These are phyloP conservation scores for Oxycera nigricornis DNA, from an alignment of 2,888 invertebrate genomes.

Conservation along the genomic window DNA sequence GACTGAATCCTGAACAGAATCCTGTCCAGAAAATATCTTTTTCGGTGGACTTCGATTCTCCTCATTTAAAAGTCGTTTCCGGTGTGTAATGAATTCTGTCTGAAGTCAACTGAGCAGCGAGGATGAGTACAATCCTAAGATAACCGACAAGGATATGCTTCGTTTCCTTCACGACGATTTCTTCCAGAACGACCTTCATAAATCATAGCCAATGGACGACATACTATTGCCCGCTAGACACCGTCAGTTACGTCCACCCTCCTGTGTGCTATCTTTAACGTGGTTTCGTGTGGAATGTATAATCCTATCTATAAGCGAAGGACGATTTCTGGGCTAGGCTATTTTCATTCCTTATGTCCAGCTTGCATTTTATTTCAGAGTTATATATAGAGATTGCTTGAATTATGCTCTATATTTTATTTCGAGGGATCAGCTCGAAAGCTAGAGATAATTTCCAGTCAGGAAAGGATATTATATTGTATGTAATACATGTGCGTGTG, in stretches of 20 bases:
- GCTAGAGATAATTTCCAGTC: slow-evolving; percentile 25
- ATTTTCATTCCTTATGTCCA: slow-evolving; percentile 11
- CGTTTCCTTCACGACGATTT: slow-evolving; percentile 25
- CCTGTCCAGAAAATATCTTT: neutral
- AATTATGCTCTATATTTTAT: slow-evolving; percentile 28
- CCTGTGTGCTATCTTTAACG: neutral
- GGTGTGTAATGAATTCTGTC: slow-evolving; percentile 33
- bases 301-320: neutral
- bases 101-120: neutral
- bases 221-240: slow-evolving; percentile 20
- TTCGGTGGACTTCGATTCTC: slow-evolving; percentile 5
- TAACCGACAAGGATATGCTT: slow-evolving; percentile 30
- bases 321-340: neutral
- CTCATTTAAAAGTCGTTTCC: slow-evolving; percentile 22
- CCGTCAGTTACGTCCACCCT: neutral
- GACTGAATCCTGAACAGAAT: neutral
- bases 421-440: slow-evolving; percentile 18
- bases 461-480: slow-evolving; percentile 9
- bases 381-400: neutral
- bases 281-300: neutral
- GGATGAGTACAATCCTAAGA: slow-evolving; percentile 12
- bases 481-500: no score
- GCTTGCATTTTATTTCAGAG: slow-evolving; percentile 21
- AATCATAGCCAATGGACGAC: slow-evolving; percentile 18
- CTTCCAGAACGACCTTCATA: slow-evolving; percentile 37